Evolutionary conservation across 2,888 invertebrate species (phyloP).

Genomic region (Lepidochitona cinerea): DNA sequence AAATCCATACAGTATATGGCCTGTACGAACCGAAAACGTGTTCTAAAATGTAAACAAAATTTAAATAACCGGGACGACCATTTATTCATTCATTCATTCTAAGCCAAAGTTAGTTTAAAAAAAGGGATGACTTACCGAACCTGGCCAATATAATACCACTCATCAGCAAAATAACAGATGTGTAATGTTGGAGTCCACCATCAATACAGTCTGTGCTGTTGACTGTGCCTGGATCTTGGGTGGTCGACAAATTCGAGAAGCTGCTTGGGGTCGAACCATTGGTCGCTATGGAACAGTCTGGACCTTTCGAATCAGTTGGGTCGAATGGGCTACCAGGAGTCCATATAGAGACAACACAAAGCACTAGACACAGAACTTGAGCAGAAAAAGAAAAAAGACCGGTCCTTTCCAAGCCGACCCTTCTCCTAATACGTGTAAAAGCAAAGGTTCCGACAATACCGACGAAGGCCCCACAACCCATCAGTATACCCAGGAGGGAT

Average conservation of each 20-base stretch:
- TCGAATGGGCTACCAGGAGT: constrained; percentile 73
- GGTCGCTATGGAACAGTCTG: background rate
- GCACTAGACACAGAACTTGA: constrained; percentile 63
- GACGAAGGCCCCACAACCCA: constrained; percentile 70
- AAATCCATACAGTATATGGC: too few relatives aligned
- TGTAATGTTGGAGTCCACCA: background rate
- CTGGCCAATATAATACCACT: constrained; percentile 55
- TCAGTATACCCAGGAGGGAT: constrained; percentile 69
- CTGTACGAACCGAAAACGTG: too few relatives aligned
- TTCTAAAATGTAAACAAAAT: too few relatives aligned
- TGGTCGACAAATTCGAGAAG: background rate
- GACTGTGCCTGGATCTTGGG: background rate
- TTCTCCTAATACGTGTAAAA: constrained; percentile 70
- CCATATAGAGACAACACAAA: constrained; percentile 72
- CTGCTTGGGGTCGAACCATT: background rate
- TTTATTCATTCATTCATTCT: too few relatives aligned
- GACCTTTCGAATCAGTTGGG: background rate
- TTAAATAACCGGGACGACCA: too few relatives aligned
- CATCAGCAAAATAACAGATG: constrained; percentile 35
- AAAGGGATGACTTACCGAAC: constrained; percentile 58
- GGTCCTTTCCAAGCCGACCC: constrained; percentile 64
- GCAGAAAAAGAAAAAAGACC: constrained; percentile 64
- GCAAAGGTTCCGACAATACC: constrained; percentile 73
- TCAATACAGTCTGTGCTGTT: background rate
- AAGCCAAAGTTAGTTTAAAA: too few relatives aligned